Conservation (phyloP, 2,888 invertebrate genomes). For the Boloria selene region DNA sequence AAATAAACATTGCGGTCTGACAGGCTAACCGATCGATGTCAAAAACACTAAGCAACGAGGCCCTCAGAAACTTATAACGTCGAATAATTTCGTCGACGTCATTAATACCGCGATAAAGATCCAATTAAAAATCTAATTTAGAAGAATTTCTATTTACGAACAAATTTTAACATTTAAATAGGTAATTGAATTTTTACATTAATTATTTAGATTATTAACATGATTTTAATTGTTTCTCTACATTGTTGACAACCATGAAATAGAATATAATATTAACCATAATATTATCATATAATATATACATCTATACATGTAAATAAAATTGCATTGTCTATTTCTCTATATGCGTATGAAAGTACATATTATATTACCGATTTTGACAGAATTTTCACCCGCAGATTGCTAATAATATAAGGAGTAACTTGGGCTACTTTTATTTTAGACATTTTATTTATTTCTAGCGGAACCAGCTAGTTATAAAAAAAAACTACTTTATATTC, state of each 20-base stretch:
- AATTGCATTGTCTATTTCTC: too few relatives aligned
- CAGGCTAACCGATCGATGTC: constrained; percentile 58
- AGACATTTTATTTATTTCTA: too few relatives aligned
- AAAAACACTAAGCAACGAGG: constrained; percentile 56
- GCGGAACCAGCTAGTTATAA: too few relatives aligned
- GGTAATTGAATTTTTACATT: not conserved
- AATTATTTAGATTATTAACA: not conserved
- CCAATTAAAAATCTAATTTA: constrained; percentile 8
- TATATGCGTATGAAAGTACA: too few relatives aligned
- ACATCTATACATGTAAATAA: too few relatives aligned
- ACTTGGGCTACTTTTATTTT: too few relatives aligned
- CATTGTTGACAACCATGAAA: not conserved
- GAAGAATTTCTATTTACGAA: not conserved
- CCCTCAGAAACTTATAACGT: constrained; percentile 30
- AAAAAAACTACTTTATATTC: too few relatives aligned
- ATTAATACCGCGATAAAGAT: not conserved
- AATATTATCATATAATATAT: too few relatives aligned
- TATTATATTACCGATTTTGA: too few relatives aligned
- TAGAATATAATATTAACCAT: constrained; percentile 40
- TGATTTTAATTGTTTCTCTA: not conserved
- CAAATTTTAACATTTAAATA: not conserved
- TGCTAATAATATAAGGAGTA: too few relatives aligned
- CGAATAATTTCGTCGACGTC: constrained; percentile 8
- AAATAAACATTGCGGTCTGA: constrained; percentile 66
- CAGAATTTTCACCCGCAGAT: too few relatives aligned